Base-by-base conservation (phyloP, 2,888 invertebrate genomes). In the Drosophila falleni region DNA sequence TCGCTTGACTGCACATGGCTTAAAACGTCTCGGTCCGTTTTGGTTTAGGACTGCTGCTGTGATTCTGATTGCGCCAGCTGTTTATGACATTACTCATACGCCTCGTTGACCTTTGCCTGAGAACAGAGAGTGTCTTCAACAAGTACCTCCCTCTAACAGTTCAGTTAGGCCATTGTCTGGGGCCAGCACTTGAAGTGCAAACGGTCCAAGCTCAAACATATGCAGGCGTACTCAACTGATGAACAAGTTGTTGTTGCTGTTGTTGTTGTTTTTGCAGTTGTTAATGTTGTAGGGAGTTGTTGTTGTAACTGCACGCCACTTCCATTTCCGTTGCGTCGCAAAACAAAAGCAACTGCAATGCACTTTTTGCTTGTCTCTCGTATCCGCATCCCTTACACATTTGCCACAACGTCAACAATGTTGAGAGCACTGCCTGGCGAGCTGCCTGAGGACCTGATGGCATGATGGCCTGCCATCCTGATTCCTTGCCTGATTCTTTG, bases 71-170 rank as follows among this genome's bases (percentile, higher is more conserved):
- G 80, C 80, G 66, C 70, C 86, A 87, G 88, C 87, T 84, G 84
- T 75, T 84, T 84, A 81, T 84, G 84, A 87, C 87, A 84, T 84
- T 82, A 87, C 82, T 80, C 86, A 84, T 85, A 80, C 84, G 84
- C 84, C 80, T 84, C 82, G 87, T 69, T 87, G 88, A 85, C 82
- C 82, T 69, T 74, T 72, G 80, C 51, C 47, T 37, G 67, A 50
- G 64, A 29, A 47, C 47, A 39, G 46, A 39, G 33, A 11, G 16
- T n/a, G 58, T 15, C 53, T 23, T 11, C 35, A 50, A 33, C 49
- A 50, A 50, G 49, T 50, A 31, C 33, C 37, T 37, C 29, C 13
- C 23, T 41, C 53, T 42, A 37, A 54, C 26, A 58, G 37, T 55
- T 58, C 39, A 37, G 31, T 13, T 39, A 4, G 63, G 42, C 64